Conservation (phyloP, 1,140 invertebrate species). For the Drosophila kohkoa region DNA sequence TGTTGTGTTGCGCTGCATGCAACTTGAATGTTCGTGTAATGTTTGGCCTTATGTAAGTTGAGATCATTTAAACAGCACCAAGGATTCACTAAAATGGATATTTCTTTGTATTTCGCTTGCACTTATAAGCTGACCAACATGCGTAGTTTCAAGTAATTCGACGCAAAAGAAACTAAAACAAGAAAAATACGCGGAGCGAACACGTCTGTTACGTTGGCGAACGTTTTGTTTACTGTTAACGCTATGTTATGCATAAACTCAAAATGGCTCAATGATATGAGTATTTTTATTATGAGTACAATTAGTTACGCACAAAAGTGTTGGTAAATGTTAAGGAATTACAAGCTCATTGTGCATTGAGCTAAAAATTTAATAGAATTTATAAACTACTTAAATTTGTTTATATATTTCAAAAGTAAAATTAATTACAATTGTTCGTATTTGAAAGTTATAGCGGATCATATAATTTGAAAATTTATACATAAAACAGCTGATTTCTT, state of each 20-base stretch:
- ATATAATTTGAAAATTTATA: too few relatives aligned
- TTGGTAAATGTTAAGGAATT: not conserved
- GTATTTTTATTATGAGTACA: not conserved
- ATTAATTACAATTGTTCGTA: too few relatives aligned
- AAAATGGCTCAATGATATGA: conserved; percentile 6
- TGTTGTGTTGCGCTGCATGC: conserved; percentile 9
- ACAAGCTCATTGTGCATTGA: not conserved
- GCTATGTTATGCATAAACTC: conserved; percentile 18
- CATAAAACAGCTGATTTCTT: too few relatives aligned
- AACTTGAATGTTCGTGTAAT: conserved; percentile 4
- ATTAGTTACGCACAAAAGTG: conserved; percentile 6
- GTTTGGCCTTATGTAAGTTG: conserved; percentile 21
- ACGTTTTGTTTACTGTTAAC: conserved; percentile 47
- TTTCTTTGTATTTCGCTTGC: conserved; percentile 11
- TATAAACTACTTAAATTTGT: too few relatives aligned
- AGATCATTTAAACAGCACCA: not conserved
- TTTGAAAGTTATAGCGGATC: too few relatives aligned
- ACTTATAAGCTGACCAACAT: conserved; percentile 17
- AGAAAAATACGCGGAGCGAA: not conserved
- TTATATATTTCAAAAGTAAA: too few relatives aligned
- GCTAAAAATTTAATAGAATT: too few relatives aligned
- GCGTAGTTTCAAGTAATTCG: conserved; percentile 27
- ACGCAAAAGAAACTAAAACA: conserved; percentile 16
- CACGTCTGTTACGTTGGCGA: conserved; percentile 38
- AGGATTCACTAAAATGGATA: conserved; percentile 5